A percentile compares a stretch with the other conserved stretches of the same genome.
phyloP scores from a whole-genome alignment of 2,888 invertebrate species.

The Synanthedon formicaeformis region DNA sequence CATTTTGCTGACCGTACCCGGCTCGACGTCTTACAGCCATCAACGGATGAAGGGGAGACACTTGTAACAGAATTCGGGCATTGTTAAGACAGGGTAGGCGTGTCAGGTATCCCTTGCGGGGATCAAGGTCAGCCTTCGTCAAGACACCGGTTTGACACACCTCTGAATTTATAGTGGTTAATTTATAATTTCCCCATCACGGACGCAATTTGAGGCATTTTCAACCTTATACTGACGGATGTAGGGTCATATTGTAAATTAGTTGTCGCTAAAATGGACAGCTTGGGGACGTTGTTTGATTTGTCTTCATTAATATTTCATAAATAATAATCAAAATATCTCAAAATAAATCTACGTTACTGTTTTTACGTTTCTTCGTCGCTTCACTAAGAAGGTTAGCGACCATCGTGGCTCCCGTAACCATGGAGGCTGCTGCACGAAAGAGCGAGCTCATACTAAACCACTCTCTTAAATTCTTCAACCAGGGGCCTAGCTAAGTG shows the following conservation, averaged over 20 bases:
- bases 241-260: background rate
- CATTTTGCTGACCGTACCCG: too few relatives aligned
- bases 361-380: too few relatives aligned
- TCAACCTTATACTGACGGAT: background rate
- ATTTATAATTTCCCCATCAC: background rate
- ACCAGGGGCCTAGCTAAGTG: too few relatives aligned
- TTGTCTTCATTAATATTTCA: background rate
- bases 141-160: background rate
- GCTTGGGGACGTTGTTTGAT: background rate
- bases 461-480: too few relatives aligned
- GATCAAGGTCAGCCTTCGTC: background rate
- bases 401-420: too few relatives aligned
- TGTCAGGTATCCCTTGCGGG: background rate
- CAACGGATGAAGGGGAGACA: too few relatives aligned
- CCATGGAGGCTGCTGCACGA: too few relatives aligned
- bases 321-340: too few relatives aligned
- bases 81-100: background rate
- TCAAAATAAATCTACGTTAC: too few relatives aligned
- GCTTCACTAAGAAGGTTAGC: background rate
- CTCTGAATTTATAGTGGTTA: slow-evolving; percentile 1
- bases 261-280: background rate
- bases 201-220: too few relatives aligned
- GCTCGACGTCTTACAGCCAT: too few relatives aligned
- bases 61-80: background rate
- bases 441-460: too few relatives aligned